Evolutionary conservation across 2,797 vertebrate genomes (phyloP), one percentile per base, ranked within the genome.

Genomic region (Heteromormyrus szaboi): DNA sequence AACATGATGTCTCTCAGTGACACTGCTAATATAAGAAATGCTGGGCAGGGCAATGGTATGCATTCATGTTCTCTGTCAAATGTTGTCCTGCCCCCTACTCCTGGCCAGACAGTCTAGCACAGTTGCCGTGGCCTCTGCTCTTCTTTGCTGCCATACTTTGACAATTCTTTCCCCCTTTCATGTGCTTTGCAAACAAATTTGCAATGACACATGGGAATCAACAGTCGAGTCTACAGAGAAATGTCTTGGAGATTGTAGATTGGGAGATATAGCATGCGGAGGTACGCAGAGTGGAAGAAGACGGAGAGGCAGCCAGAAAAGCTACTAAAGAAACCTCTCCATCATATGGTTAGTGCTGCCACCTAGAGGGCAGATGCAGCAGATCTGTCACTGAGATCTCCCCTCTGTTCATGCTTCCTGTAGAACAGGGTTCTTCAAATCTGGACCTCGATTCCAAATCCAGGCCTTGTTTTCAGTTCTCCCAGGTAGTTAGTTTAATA

Each of bases 311-410:
- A 46, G 37, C 41, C 44, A 87, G 37, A 19, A 37, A 68, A 25
- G 11, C 59, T 25, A 46, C 50, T 44, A 7, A 54, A 54, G 22
- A 22, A 33, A 81, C 9, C 33, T 4, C 85, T 90, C 53, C 59
- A 89, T 91, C 72, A 90, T 89, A 92, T 85, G 95, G 96, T 94
- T 88, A 95, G 94, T 96, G 93, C 95, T 96, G 95, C 96, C 96
- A 96, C 95, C 96, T 94, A 96, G 96, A 96, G 95, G 95, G 95
- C 93, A 94, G 93, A 94, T 89, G 89, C 91, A 85, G 1, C 54
- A 56, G 37, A 17, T 88, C 14, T 17, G 50, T 37, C 37, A 62
- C 37, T 56, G 37, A 33, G 22, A 25, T 46, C 53, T 46, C 37
- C 2, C 68, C 50, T 29, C 51, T 22, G 17, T 19, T 50, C 48